Evolutionary conservation across 37 sponge, comb jelly and placozoan genomes (phyloP).

Genomic region (Petrosia ficiformis): DNA sequence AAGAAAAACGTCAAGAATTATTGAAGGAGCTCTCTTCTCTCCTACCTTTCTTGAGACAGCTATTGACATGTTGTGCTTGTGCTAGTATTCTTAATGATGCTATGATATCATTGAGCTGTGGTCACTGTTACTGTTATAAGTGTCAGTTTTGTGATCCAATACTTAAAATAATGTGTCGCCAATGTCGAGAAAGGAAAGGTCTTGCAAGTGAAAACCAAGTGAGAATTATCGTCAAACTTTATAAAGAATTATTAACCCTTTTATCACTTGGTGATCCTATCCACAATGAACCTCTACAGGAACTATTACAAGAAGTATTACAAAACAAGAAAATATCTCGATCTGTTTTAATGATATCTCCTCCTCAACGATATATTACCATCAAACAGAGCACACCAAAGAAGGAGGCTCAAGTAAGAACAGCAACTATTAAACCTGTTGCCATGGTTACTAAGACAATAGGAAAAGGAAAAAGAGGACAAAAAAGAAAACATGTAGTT

Average conservation of each 20-base stretch:
- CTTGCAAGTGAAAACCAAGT: constrained; percentile 50
- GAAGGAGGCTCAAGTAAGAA: constrained; percentile 19
- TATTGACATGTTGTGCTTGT: constrained; percentile 82
- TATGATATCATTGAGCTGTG: constrained; percentile 71
- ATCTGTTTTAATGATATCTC: constrained; percentile 32
- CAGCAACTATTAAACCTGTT: neutral
- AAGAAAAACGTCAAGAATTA: neutral
- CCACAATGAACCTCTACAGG: constrained; percentile 26
- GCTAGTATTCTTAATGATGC: constrained; percentile 66
- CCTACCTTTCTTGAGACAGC: constrained; percentile 64
- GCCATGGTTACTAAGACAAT: too few relatives aligned
- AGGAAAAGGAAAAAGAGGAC: too few relatives aligned
- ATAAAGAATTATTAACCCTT: constrained; percentile 45
- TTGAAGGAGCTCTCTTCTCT: constrained; percentile 16
- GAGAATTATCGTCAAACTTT: constrained; percentile 57
- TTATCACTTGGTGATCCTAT: constrained; percentile 1
- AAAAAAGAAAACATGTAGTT: too few relatives aligned
- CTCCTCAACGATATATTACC: constrained; percentile 45
- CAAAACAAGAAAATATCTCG: constrained; percentile 46
- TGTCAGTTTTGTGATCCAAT: constrained; percentile 60
- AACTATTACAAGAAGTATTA: constrained; percentile 50
- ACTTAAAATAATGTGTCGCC: constrained; percentile 69
- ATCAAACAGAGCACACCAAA: constrained; percentile 7
- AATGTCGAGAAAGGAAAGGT: constrained; percentile 61
- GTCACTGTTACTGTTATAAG: constrained; percentile 70